A percentile compares a stretch with the other conserved stretches of the same genome.
Conservation (phyloP, 2,797 vertebrate genomes). For the Enteromius anoplus region DNA sequence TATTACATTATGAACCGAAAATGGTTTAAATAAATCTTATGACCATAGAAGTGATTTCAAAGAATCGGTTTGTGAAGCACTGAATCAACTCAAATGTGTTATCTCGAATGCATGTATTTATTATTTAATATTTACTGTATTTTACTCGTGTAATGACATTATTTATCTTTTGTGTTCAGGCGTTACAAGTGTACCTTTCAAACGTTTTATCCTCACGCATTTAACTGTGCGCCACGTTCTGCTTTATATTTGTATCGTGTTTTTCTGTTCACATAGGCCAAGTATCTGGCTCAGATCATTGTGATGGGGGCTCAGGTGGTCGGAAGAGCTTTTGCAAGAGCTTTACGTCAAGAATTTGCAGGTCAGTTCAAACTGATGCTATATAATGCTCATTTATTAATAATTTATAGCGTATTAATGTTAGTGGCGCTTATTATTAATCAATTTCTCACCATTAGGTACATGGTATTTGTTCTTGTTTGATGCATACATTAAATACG, state of each 20-base stretch:
- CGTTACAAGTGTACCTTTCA: neutral
- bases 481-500: neutral
- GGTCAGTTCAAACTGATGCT: constrained; percentile 72
- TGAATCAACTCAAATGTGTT: too few species aligned
- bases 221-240: neutral
- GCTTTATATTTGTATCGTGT: neutral
- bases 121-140: neutral
- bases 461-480: too few species aligned
- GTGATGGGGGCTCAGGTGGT: constrained; percentile 95
- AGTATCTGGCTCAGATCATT: constrained; percentile 93
- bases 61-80: neutral
- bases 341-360: constrained; percentile 90
- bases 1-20: neutral
- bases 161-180: neutral
- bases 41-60: neutral
- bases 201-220: neutral
- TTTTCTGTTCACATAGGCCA: constrained; percentile 78
- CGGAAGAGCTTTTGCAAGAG: constrained; percentile 91
- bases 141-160: too few species aligned
- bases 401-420: neutral
- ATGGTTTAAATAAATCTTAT: neutral
- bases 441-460: neutral
- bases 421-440: neutral
- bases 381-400: neutral
- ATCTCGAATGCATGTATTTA: neutral